Evolutionary conservation across 2,888 invertebrate genomes (phyloP), one percentile per base, ranked within the genome.

Genomic region (Dendrolimus houi): DNA sequence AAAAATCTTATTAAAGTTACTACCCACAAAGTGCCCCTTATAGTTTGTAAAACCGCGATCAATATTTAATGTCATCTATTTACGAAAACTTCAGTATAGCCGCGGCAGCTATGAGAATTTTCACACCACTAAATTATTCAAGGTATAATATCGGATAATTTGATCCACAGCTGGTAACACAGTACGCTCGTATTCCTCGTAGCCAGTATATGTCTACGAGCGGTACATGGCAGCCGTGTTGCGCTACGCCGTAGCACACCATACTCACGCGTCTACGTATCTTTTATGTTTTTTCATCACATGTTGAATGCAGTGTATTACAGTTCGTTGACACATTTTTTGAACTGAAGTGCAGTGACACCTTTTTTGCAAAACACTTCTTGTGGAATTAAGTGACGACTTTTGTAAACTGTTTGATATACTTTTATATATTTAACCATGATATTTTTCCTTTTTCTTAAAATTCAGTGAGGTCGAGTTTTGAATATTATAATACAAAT

Each of bases 231-330:
- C 73, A 71, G 75, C 64, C 79, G 79, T 75, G 76, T 72, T 62
- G 66, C 61, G 65, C 71, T 75, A 75, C 83, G 76, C 61, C 75
- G 77, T 76, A 75, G 72, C 71, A 70, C 69, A 73, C 70, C 75
- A 69, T 60, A 57, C 62, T 61, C 68, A 69, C 75, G 70, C 56
- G 62, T 58, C 67, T 70, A 69, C 70, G 69, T 61, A 60, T 57
- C 58, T 54, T 59, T 57, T 29, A 29, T 60, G 59, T 64, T 52
- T 60, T 60, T 52, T 42, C 55, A 29, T 56, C 10, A 12, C 12
- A 47, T 12, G 47, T 47, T 47, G 47, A 47, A 47, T 10, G 29
- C 29, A 47, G 9, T 47, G 47, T 47, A 47, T 47, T 2, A 12
- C 12, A 29, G 9, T 47, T 47, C 8, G 47, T 47, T 47, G 47